A percentile compares a stretch with the other conserved stretches of the same genome.
Conservation (phyloP, 2,888 invertebrate species). For the Chaetogeoica ovagalla region DNA sequence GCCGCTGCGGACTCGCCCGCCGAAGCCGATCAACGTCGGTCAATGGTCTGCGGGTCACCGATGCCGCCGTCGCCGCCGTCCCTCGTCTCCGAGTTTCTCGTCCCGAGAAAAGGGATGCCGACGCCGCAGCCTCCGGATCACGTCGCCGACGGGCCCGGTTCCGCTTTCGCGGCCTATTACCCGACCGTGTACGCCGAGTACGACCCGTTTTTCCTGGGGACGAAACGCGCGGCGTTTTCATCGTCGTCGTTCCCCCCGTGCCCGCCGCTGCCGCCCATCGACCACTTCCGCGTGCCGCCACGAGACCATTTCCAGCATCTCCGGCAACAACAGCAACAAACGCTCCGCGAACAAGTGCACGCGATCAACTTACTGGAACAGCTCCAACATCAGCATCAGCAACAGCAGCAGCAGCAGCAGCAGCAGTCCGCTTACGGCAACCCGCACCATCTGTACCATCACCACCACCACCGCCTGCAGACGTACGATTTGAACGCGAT, state of each 20-base stretch:
- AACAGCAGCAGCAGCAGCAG: slow-evolving; percentile 4
- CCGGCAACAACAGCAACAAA: background rate
- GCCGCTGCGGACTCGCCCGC: background rate
- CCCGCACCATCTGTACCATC: background rate
- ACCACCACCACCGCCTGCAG: background rate
- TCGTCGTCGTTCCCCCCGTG: background rate
- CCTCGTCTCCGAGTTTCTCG: no score
- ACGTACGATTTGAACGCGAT: background rate
- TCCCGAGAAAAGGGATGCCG: no score
- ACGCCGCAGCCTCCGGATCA: no score
- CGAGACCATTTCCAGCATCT: background rate
- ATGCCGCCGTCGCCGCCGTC: background rate
- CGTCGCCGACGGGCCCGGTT: background rate
- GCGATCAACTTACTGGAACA: background rate
- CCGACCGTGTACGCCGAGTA: no score
- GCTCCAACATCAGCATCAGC: background rate
- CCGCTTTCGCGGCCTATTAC: no score
- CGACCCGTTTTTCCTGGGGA: no score
- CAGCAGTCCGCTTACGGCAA: background rate
- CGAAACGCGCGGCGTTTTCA: no score
- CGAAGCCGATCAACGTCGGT: background rate
- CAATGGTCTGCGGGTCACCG: no score
- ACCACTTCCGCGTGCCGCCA: background rate
- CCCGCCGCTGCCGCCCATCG: no score
- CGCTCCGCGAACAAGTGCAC: background rate